Base-by-base conservation (phyloP, 2,797 vertebrate genomes). In the Gastrophryne carolinensis region DNA sequence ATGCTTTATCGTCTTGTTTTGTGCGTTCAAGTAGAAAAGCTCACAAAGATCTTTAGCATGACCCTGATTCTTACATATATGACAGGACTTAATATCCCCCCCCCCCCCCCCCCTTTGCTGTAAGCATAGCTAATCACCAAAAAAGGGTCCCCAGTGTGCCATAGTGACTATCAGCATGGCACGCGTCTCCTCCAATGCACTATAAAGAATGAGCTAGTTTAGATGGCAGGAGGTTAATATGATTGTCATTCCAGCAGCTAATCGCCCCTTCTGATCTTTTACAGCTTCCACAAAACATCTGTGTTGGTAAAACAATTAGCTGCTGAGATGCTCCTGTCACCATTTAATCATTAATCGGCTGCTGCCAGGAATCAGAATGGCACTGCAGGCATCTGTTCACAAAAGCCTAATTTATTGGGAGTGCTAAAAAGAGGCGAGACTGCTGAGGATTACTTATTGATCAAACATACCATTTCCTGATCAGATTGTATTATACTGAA, bases 301-400 rank as follows among this genome's bases (percentile, higher is more conserved):
- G 75, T 78, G 75, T 78, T 72, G 32, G 41, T 72, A 32, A 52
- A 78, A 72, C 75, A 78, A 78, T 78, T 78, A 78, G 53, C 61
- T 60, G 68, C 23, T 12, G 57, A 57, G 47, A 72, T 65, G 61
- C 60, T 23, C 7, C 2, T 58, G 66, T 47, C n/a, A 68, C 67
- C 41, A 27, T 72, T 35, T 78, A 72, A 72, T 72, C 75, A 78
- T 78, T 78, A 72, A 65, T 72, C 49, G 39, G 67, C 17, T 17
- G 17, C 66, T 52, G 74, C 17, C 57, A 61, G 61, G 60, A 65
- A 78, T 78, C 34, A 49, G 53, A 50, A 78, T 66, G 27, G 75
- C 30, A 53, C 37, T 78, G 29, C 4, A 24, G 50, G 67, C 75
- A 78, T 78, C 75, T 78, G 75, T 66, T 60, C 24, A 78, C 60